These are phyloP conservation scores for Halcyon chelicuti DNA, from an alignment of 2,797 vertebrate species.

Conservation along the genomic window DNA sequence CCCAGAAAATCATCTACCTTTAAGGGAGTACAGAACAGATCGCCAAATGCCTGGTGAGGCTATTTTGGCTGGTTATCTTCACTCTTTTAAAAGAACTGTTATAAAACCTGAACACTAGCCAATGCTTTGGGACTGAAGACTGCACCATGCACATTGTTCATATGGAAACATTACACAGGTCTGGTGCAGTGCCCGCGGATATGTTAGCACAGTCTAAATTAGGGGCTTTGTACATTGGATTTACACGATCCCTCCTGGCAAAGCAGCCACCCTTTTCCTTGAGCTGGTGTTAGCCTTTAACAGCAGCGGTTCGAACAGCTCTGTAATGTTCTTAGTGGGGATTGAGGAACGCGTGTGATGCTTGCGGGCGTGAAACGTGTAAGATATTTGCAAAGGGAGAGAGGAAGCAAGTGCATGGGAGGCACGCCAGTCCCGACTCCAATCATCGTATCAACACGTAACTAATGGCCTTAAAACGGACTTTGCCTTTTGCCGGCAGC, in stretches of 20 bases:
- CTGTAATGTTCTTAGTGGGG: not conserved
- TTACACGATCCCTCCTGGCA: not conserved
- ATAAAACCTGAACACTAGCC: not conserved
- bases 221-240: not conserved
- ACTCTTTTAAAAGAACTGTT: not conserved
- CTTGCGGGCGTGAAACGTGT: rapidly evolving
- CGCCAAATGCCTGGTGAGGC: not conserved
- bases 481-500: not conserved
- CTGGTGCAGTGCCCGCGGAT: not conserved
- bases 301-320: not conserved
- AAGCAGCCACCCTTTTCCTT: not conserved
- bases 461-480: not conserved
- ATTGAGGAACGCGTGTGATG: rapidly evolving
- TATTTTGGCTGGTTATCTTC: not conserved
- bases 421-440: rapidly evolving
- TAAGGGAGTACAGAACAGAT: conserved; percentile 1
- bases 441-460: rapidly evolving
- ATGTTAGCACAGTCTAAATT: not conserved
- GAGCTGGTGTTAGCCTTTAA: not conserved
- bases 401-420: not conserved
- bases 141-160: rapidly evolving
- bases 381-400: not conserved
- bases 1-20: not conserved
- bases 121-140: not conserved
- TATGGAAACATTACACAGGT: not conserved